Base-by-base conservation (phyloP, 2,113 vertebrate species). In the Eira barbara region DNA sequence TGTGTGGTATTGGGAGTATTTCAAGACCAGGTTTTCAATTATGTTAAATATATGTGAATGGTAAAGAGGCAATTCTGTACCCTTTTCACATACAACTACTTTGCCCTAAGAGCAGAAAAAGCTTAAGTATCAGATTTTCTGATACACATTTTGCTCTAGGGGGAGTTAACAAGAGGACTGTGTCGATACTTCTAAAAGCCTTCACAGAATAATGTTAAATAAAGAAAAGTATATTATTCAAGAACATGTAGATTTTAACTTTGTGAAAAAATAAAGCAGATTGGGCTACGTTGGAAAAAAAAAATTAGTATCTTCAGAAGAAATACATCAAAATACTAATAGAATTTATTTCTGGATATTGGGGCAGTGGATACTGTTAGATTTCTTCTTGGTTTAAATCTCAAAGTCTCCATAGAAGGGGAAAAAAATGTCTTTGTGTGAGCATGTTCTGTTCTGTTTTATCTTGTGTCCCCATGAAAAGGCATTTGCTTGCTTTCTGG, bases 141-240 rank as follows among this genome's bases (percentile, higher is more conserved):
- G n/a, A 49, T 55, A 76, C 1, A 31, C 42, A 87, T 69, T 96
- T 96, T 88, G 13, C 39, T 91, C 0, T 80, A 31, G 1, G 63
- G 94, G 6, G 47, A 61, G 63, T 88, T 84, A 55, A 47, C 31
- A 20, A 31, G 20, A 93, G 7, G 2, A 81, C 52, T 42, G 21
- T 31, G 27, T 73, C 81, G 63, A 65, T 80, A 49, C 14, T 88
- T 84, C 27, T 80, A 71, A 84, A 90, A 87, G 7, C 29, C 49
- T 95, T 82, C 55, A 95, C 5, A 83, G 36, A 69, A 81, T 84
- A 84, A 87, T 80, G 18, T 57, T 80, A 95, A 95, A 74, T 84
- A 91, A 78, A 55, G 84, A 94, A 94, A 81, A 82, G 14, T 42
- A 52, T 20, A 83, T 89, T 96, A 57, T 61, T 1, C 25, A 91